Conservation (phyloP, 2,113 vertebrate genomes). For the Chaenogobius annularis region DNA sequence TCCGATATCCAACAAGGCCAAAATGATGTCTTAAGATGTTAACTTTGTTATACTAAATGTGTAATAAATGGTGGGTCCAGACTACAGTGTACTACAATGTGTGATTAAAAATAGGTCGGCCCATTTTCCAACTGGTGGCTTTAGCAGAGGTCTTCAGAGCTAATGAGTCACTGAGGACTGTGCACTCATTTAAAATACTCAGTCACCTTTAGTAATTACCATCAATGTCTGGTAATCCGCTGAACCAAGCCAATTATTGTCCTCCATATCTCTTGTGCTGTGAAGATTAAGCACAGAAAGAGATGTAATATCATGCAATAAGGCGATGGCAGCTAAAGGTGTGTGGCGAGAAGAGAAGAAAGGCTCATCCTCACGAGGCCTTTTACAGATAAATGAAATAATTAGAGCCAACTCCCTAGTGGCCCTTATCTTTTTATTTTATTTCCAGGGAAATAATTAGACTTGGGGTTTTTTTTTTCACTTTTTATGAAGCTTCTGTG, state of each 20-base stretch:
- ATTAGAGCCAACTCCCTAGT: slow-evolving; percentile 76
- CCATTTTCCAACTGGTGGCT: slow-evolving; percentile 26
- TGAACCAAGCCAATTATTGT: slow-evolving; percentile 25
- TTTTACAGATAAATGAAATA: slow-evolving; percentile 82
- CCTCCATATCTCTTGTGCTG: slow-evolving; percentile 12
- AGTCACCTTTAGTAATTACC: slow-evolving; percentile 53
- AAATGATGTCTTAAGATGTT: neutral
- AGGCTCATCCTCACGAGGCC: slow-evolving; percentile 70
- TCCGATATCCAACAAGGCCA: neutral
- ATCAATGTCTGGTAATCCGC: slow-evolving; percentile 30
- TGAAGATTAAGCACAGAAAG: slow-evolving; percentile 23
- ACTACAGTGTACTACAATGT: slow-evolving; percentile 22
- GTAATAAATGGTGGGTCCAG: slow-evolving; percentile 6
- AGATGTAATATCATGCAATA: slow-evolving; percentile 47
- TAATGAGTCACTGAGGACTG: slow-evolving; percentile 49
- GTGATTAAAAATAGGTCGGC: slow-evolving; percentile 24
- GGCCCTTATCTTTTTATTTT: slow-evolving; percentile 71
- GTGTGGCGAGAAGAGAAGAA: slow-evolving; percentile 54
- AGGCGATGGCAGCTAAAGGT: slow-evolving; percentile 48
- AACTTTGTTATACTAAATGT: slow-evolving; percentile 4
- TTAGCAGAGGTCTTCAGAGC: slow-evolving; percentile 36
- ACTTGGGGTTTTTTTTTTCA: slow-evolving; percentile 30
- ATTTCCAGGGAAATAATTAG: slow-evolving; percentile 79
- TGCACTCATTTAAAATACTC: slow-evolving; percentile 41
- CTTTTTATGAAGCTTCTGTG: slow-evolving; percentile 37